Evolutionary conservation across 2,113 vertebrate species (phyloP).

Genomic region (Salvelinus alpinus): DNA sequence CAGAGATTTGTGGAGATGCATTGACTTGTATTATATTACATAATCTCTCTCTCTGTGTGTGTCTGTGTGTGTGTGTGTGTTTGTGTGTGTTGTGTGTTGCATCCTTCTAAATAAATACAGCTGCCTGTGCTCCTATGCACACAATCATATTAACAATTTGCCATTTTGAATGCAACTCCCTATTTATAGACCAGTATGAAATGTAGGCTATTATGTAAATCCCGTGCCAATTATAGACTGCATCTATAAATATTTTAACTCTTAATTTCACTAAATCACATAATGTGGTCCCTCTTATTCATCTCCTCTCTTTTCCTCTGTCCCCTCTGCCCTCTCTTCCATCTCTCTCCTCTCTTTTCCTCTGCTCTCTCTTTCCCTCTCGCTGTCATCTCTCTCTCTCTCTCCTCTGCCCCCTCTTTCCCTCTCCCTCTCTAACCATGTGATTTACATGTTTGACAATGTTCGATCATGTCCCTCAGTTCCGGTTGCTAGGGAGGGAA

Average conservation of each 20-base stretch:
- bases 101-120: too few relatives aligned
- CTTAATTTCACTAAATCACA: background rate
- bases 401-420: constrained; percentile 6
- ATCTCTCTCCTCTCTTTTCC: background rate
- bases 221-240: background rate
- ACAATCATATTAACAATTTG: too few relatives aligned
- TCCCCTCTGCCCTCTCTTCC: background rate
- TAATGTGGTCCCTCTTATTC: background rate
- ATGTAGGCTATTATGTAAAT: background rate
- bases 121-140: too few relatives aligned
- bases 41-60: too few relatives aligned
- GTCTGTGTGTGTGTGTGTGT: too few relatives aligned
- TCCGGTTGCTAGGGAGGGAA: constrained; percentile 57
- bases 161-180: too few relatives aligned
- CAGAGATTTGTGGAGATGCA: too few relatives aligned
- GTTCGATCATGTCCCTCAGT: constrained; percentile 37
- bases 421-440: constrained; percentile 46
- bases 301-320: background rate
- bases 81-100: too few relatives aligned
- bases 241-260: background rate
- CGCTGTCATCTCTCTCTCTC: background rate
- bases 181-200: too few relatives aligned
- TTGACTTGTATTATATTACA: too few relatives aligned
- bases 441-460: constrained; percentile 45
- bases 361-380: background rate